Conservation (phyloP, 2,113 vertebrate genomes). For the Lamprologus tigripictilis region DNA sequence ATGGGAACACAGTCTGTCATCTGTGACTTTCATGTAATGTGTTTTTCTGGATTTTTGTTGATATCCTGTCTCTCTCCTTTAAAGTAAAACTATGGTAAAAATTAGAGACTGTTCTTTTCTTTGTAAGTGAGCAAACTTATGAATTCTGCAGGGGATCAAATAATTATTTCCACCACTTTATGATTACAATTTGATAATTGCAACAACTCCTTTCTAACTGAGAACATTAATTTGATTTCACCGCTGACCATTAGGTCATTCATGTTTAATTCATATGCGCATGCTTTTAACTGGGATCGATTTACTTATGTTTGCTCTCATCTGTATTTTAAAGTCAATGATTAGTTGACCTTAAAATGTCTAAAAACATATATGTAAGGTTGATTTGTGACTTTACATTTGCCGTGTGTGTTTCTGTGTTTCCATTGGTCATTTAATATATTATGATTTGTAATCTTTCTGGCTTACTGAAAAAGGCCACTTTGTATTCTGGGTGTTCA, state of each 20-base stretch:
- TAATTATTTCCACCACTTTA: background rate
- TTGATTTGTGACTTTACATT: background rate
- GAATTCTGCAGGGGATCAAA: background rate
- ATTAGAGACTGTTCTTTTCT: background rate
- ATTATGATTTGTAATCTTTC: slow-evolving; percentile 59
- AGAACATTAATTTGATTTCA: background rate
- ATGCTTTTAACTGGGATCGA: background rate
- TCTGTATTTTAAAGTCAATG: background rate
- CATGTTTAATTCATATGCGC: background rate
- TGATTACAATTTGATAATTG: background rate
- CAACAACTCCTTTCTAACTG: background rate
- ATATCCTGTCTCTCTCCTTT: background rate
- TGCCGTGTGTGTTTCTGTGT: background rate
- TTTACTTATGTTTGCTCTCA: background rate
- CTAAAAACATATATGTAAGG: background rate
- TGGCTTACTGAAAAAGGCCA: background rate
- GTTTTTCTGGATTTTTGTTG: background rate
- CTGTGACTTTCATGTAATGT: background rate
- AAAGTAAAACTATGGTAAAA: background rate
- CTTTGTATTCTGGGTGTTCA: slow-evolving; percentile 22
- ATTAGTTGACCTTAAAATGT: background rate
- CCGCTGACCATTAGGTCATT: background rate
- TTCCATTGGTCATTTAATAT: background rate
- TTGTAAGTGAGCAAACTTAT: background rate
- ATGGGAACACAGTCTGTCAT: background rate